phyloP scores from a whole-genome alignment of 2,113 vertebrate genomes.

The Sinosuthora webbiana region DNA sequence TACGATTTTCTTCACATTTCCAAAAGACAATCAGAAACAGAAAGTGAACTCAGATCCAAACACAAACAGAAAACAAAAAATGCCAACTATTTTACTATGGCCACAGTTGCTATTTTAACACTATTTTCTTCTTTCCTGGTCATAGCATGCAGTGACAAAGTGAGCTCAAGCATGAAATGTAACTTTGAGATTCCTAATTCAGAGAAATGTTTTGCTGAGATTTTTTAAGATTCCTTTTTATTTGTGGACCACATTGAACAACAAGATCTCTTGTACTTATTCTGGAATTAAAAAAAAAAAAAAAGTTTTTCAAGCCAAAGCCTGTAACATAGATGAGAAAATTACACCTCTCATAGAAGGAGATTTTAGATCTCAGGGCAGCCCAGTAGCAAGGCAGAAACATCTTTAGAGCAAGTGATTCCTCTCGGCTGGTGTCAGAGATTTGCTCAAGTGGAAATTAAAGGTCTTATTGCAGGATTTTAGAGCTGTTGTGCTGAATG shows the following conservation, averaged over 20 bases:
- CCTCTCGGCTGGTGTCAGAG: background rate
- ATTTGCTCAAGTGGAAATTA: background rate
- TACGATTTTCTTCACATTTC: background rate
- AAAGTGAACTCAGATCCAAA: background rate
- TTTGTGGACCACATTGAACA: background rate
- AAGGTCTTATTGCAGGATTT: background rate
- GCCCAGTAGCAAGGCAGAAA: background rate
- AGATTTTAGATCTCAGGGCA: background rate
- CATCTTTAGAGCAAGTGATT: background rate
- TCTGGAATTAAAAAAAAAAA: background rate
- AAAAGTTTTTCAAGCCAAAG: background rate
- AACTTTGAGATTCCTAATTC: background rate
- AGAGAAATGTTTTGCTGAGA: background rate
- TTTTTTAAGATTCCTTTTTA: background rate
- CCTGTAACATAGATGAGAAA: background rate
- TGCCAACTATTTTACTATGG: background rate
- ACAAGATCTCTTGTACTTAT: background rate
- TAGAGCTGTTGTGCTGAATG: background rate
- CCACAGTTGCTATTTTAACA: background rate
- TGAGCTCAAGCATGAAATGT: background rate
- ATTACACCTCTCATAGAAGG: background rate
- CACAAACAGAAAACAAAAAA: background rate
- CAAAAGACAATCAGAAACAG: background rate
- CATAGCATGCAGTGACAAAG: accelerated
- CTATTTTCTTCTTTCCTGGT: background rate